Conservation (phyloP, 2,888 invertebrate species). For the Apodemia hepburni region DNA sequence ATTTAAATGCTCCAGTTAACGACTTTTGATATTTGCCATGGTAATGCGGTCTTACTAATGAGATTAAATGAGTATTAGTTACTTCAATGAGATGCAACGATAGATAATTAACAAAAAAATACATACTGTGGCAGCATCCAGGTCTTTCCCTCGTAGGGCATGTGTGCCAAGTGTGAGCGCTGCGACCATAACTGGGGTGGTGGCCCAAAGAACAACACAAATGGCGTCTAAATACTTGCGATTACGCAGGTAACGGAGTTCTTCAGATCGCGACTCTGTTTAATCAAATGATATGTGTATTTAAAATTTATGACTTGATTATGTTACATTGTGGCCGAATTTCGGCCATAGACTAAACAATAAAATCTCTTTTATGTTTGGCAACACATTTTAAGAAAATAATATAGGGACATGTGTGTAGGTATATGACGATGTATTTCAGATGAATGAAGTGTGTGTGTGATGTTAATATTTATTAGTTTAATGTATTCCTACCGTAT, state of each 20-base stretch:
- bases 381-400: too few species aligned
- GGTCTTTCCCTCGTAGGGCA: slow-evolving; percentile 81
- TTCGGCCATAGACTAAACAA: too few species aligned
- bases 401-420: too few species aligned
- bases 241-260: slow-evolving; percentile 88
- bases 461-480: too few species aligned
- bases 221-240: slow-evolving; percentile 98
- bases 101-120: background rate
- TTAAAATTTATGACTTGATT: too few species aligned
- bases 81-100: background rate
- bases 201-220: slow-evolving; percentile 99
- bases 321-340: too few species aligned
- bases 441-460: too few species aligned
- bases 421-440: too few species aligned
- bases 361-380: too few species aligned
- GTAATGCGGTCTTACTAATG: background rate
- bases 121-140: slow-evolving; percentile 23
- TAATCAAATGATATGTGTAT: background rate
- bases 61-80: slow-evolving; percentile 9
- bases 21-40: background rate
- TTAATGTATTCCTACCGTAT: too few species aligned
- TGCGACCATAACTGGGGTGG: slow-evolving; percentile 95
- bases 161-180: slow-evolving; percentile 91
- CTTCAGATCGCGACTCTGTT: slow-evolving; percentile 82
- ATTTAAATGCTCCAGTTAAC: background rate